Evolutionary conservation across 2,888 invertebrate genomes (phyloP).

Genomic region (Oscheius myriophilus): DNA sequence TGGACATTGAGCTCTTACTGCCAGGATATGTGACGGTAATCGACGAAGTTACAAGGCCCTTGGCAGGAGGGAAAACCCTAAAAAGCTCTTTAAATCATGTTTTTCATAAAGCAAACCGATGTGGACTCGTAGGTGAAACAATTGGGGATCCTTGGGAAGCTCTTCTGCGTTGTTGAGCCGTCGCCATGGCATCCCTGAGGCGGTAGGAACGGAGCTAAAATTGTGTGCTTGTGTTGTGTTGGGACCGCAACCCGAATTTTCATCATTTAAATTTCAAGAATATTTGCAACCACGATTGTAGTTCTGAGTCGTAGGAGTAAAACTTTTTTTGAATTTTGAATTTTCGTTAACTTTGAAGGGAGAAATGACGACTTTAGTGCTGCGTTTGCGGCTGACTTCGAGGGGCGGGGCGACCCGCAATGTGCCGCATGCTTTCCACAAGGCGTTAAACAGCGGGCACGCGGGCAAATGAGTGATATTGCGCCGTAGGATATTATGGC

Average conservation of each 20-base stretch:
- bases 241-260: no score
- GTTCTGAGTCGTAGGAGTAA: no score
- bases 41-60: constrained; percentile 47
- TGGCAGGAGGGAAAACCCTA: constrained; percentile 44
- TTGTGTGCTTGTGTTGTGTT: not conserved
- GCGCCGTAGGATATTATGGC: no score
- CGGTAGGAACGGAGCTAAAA: constrained; percentile 53
- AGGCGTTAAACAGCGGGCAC: no score
- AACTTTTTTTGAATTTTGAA: no score
- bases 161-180: constrained; percentile 57
- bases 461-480: no score
- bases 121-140: constrained; percentile 35
- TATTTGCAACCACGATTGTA: no score
- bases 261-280: no score
- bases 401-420: no score
- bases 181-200: constrained; percentile 63
- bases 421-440: no score
- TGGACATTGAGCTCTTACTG: constrained; percentile 13
- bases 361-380: no score
- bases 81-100: constrained; percentile 21
- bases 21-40: constrained; percentile 53
- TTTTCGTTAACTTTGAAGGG: no score
- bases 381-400: not conserved
- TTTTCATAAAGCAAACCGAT: constrained; percentile 11
- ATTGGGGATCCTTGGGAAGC: constrained; percentile 45